phyloP scores from a whole-genome alignment of 2,113 vertebrate genomes.

The Lepus europaeus region DNA sequence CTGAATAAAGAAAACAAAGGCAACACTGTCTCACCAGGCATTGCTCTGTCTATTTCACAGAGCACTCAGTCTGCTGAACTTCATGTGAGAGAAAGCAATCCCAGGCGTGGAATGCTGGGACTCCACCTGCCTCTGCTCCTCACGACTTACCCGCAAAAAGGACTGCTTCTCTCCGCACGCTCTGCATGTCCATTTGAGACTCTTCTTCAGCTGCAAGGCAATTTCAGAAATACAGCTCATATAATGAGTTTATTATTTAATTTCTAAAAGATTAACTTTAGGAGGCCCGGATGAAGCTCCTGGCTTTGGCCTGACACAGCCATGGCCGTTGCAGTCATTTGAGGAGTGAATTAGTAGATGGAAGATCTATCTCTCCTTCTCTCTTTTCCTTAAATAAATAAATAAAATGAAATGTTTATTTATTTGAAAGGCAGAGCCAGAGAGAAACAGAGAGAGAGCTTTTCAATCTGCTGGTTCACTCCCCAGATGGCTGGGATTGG shows the following conservation, averaged over 20 bases:
- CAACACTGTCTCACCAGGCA: neutral
- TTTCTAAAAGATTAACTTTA: no score
- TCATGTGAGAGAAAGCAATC: rapidly evolving
- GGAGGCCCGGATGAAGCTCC: no score
- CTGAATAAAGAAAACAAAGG: neutral
- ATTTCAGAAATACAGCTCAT: slow-evolving; percentile 46
- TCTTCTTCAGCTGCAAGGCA: slow-evolving; percentile 91
- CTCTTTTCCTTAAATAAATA: no score
- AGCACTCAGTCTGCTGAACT: neutral
- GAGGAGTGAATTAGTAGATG: no score
- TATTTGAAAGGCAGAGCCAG: no score
- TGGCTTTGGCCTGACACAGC: no score
- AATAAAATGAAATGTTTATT: no score
- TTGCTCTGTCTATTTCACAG: neutral
- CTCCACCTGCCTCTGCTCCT: neutral
- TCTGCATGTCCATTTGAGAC: slow-evolving; percentile 92
- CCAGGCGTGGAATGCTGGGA: neutral
- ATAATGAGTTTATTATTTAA: neutral
- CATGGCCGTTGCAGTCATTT: no score
- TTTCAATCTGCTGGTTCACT: no score
- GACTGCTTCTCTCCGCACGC: slow-evolving; percentile 95
- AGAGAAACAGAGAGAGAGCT: no score
- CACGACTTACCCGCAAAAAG: slow-evolving; percentile 89
- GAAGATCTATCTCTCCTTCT: no score
- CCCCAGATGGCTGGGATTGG: neutral